Conservation (phyloP, 2,113 vertebrate species). For the Macrotis lagotis region DNA sequence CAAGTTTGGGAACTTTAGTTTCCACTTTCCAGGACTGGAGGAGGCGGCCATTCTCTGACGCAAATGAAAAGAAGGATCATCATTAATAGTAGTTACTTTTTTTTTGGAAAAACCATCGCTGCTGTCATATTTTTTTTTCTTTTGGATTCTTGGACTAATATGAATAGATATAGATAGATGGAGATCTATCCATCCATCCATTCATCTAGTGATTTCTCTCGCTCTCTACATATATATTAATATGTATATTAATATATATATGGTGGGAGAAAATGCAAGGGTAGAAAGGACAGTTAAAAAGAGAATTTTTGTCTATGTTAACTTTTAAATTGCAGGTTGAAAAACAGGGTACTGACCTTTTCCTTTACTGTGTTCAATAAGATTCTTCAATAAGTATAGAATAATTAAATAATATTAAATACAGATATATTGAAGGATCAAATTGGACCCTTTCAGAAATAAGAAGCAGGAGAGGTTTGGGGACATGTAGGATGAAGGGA, state of each 20-base stretch:
- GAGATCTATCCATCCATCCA: no score
- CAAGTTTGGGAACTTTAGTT: background rate
- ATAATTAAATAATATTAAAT: conserved; percentile 42
- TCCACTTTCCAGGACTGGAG: background rate
- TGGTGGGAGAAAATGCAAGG: background rate
- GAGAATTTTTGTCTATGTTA: conserved; percentile 32
- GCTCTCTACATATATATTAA: no score
- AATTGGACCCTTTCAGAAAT: conserved; percentile 38
- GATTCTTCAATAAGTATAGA: conserved; percentile 39
- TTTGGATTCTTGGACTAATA: background rate
- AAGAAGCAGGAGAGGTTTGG: conserved; percentile 36
- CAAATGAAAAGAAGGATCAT: background rate
- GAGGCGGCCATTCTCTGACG: background rate
- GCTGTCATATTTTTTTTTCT: background rate
- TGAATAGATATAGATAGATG: no score
- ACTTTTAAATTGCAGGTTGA: conserved; percentile 50
- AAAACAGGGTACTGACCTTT: background rate
- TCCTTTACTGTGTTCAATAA: background rate
- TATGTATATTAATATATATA: no score
- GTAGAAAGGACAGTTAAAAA: conserved; percentile 29
- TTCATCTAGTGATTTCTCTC: no score
- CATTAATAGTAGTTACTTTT: background rate
- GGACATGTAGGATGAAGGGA: conserved; percentile 30
- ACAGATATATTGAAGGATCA: conserved; percentile 11
- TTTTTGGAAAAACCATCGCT: background rate